Evolutionary conservation across 1,140 invertebrate genomes (phyloP).

Genomic region (Scylla paramamosain): DNA sequence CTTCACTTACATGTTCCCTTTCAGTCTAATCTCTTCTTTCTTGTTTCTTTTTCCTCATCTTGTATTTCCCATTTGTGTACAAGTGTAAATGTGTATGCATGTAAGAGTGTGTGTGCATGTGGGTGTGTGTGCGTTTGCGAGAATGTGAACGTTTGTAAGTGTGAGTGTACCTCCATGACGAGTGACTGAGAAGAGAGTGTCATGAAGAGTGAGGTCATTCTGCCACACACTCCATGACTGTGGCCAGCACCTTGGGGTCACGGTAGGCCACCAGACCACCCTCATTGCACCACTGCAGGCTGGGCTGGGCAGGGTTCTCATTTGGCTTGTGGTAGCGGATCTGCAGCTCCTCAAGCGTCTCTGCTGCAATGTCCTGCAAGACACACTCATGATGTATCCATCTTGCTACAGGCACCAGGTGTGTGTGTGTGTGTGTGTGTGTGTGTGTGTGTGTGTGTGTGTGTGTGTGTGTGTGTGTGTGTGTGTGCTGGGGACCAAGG

Average conservation of each 20-base stretch:
- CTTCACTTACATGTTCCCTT: no score
- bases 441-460: no score
- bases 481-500: no score
- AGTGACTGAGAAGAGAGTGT: background rate
- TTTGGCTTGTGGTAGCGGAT: slow-evolving; percentile 66
- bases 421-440: no score
- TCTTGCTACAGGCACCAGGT: slow-evolving; percentile 80
- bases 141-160: no score
- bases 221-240: slow-evolving; percentile 83
- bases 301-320: slow-evolving; percentile 18
- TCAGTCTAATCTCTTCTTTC: no score
- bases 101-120: no score
- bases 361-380: slow-evolving; percentile 78
- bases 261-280: slow-evolving; percentile 85
- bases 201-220: background rate
- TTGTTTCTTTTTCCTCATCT: no score
- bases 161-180: background rate
- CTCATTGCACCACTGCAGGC: slow-evolving; percentile 82
- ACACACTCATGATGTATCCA: slow-evolving; percentile 78
- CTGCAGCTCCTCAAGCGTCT: slow-evolving; percentile 73
- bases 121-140: no score
- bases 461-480: no score
- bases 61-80: no score
- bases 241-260: slow-evolving; percentile 78
- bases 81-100: no score